These are phyloP conservation scores for Akabosia matsudoensis DNA, from an alignment of 1,140 invertebrate species.

Conservation along the genomic window DNA sequence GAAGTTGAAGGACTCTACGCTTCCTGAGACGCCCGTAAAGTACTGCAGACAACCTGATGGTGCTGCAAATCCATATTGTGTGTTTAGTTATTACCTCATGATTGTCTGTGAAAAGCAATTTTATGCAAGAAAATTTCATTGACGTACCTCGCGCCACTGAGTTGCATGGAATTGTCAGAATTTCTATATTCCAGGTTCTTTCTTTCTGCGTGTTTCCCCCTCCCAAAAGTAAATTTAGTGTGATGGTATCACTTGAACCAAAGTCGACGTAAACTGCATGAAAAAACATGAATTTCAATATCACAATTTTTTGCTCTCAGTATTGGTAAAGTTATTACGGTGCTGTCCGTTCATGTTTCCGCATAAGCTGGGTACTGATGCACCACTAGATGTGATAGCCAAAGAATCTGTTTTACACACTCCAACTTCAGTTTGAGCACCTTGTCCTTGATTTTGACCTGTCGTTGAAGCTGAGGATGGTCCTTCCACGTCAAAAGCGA, in stretches of 20 bases:
- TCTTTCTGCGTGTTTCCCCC: conserved; percentile 30
- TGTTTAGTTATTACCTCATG: too few species aligned
- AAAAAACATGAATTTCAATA: neutral
- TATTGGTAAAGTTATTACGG: conserved; percentile 25
- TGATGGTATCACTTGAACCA: conserved; percentile 44
- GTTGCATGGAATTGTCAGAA: conserved; percentile 41
- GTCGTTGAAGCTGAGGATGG: conserved; percentile 19
- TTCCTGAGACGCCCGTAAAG: conserved; percentile 43
- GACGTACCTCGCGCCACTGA: conserved; percentile 37
- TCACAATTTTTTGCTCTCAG: neutral
- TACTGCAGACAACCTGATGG: conserved; percentile 47
- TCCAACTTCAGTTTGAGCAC: conserved; percentile 32
- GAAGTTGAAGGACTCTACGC: conserved; percentile 43
- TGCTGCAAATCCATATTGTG: conserved; percentile 29
- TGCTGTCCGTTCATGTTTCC: conserved; percentile 43
- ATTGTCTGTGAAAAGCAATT: too few species aligned
- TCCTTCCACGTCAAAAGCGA: conserved; percentile 43
- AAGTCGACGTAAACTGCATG: conserved; percentile 41
- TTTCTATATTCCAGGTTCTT: conserved; percentile 44
- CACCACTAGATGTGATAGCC: conserved; percentile 36
- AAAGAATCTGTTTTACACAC: conserved; percentile 43
- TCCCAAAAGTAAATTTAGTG: conserved; percentile 37
- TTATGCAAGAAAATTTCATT: too few species aligned
- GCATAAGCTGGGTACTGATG: conserved; percentile 37
- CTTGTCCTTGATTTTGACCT: neutral